A percentile compares a stretch with the other conserved stretches of the same genome.
Evolutionary conservation across 2,888 invertebrate genomes (phyloP).

Genomic region (Macaria liturata): DNA sequence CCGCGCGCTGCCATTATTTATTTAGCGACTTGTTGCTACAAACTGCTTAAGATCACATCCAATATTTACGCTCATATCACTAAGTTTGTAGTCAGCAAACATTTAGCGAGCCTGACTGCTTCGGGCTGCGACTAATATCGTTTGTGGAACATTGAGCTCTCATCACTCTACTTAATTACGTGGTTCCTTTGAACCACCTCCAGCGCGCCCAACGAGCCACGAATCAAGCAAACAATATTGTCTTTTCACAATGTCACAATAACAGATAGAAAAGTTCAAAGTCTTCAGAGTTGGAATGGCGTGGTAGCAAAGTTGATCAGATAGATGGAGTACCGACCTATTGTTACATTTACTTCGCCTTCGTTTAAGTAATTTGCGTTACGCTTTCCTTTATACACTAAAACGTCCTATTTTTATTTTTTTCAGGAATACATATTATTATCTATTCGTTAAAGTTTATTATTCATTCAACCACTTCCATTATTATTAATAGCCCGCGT

Average conservation of each 20-base stretch:
- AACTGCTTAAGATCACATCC: constrained; percentile 21
- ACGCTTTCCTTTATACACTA: too few species aligned
- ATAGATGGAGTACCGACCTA: too few species aligned
- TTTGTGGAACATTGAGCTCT: constrained; percentile 52
- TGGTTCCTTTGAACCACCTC: constrained; percentile 50
- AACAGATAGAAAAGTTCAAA: too few species aligned
- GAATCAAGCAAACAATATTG: constrained; percentile 45
- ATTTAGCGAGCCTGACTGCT: constrained; percentile 40
- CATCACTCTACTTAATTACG: constrained; percentile 55
- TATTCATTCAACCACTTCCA: constrained; percentile 16
- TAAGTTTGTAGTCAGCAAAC: constrained; percentile 39
- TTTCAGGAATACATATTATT: too few species aligned
- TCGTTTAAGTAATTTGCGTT: too few species aligned
- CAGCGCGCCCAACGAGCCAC: constrained; percentile 25
- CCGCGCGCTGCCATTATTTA: constrained; percentile 17
- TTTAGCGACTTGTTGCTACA: constrained; percentile 23
- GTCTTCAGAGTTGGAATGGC: too few species aligned
- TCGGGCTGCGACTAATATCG: constrained; percentile 51
- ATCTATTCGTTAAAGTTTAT: background rate
- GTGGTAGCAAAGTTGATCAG: too few species aligned
- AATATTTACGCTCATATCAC: constrained; percentile 25
- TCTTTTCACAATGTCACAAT: constrained; percentile 19
- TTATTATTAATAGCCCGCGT: constrained; percentile 7
- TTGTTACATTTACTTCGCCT: too few species aligned
- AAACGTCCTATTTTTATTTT: too few species aligned